phyloP scores from a whole-genome alignment of 2,888 invertebrate species.

The Caenorhabditis afra region DNA sequence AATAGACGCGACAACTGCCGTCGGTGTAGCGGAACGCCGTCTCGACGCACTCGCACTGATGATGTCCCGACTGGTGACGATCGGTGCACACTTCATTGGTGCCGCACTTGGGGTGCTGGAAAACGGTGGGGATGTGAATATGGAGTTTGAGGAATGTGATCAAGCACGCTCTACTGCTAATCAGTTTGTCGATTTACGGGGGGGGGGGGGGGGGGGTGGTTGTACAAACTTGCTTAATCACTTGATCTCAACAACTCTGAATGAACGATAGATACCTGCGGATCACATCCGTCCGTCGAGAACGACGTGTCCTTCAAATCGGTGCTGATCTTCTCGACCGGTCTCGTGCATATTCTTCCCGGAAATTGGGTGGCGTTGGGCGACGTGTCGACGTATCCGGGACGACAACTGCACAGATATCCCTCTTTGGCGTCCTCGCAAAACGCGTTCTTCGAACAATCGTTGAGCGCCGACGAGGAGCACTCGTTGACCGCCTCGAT shows the following conservation, averaged over 20 bases:
- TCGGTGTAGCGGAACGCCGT: constrained; percentile 77
- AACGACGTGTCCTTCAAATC: constrained; percentile 61
- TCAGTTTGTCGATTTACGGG: no score
- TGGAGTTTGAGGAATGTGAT: no score
- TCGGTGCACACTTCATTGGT: constrained; percentile 76
- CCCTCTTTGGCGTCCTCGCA: constrained; percentile 90
- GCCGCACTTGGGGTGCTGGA: constrained; percentile 65
- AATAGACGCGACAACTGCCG: constrained; percentile 77
- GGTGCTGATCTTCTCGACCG: constrained; percentile 62
- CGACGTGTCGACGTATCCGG: constrained; percentile 86
- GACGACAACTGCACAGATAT: constrained; percentile 91
- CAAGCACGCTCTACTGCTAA: no score
- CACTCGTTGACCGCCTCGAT: constrained; percentile 81
- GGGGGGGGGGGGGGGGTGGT: no score
- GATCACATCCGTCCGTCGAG: constrained; percentile 71
- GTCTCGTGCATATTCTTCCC: constrained; percentile 75
- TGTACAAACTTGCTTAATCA: no score
- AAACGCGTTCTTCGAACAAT: constrained; percentile 90
- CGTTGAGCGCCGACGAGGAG: constrained; percentile 84
- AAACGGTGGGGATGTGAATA: no score
- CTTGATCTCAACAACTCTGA: background rate
- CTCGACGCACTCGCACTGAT: constrained; percentile 76
- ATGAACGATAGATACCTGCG: constrained; percentile 14
- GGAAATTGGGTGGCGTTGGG: constrained; percentile 78
- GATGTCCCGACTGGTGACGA: constrained; percentile 62